Conservation (phyloP, 1,140 invertebrate species). For the Apis laboriosa region DNA sequence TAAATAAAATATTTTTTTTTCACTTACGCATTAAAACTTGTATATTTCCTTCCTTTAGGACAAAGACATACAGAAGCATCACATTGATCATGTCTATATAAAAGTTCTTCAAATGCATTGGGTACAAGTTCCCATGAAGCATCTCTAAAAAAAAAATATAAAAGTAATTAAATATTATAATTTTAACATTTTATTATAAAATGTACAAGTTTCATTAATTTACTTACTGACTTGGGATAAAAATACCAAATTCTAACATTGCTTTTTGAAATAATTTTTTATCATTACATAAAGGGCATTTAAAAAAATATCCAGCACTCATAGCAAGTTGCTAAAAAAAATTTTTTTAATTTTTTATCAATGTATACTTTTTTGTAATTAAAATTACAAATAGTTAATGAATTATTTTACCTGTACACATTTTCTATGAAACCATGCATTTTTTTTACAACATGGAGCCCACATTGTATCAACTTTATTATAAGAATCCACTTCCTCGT, state of each 20-base stretch:
- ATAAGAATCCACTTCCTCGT: conserved; percentile 77
- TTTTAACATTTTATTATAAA: not conserved
- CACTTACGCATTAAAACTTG: conserved; percentile 80
- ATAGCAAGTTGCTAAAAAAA: conserved; percentile 82
- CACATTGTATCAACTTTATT: conserved; percentile 79
- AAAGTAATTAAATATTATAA: not conserved
- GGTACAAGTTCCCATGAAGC: conserved; percentile 87
- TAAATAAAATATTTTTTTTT: not conserved
- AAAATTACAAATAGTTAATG: conserved; percentile 13
- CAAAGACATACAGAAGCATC: conserved; percentile 83
- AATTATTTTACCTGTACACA: conserved; percentile 82
- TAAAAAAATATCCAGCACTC: conserved; percentile 86
- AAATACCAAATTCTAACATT: conserved; percentile 85
- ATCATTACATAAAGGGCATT: conserved; percentile 86
- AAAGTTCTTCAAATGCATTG: conserved; percentile 84
- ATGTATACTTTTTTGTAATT: not conserved
- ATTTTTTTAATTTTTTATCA: conserved; percentile 2
- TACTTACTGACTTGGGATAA: conserved; percentile 84
- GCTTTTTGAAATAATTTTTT: conserved; percentile 82
- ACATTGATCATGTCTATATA: conserved; percentile 83
- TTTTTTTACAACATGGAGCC: conserved; percentile 84
- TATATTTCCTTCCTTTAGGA: conserved; percentile 81
- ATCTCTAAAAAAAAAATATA: conserved; percentile 79
- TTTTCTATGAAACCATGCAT: conserved; percentile 83
- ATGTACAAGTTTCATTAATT: not conserved